phyloP scores from a whole-genome alignment of 2,888 invertebrate genomes.

The Limnephilus lunatus region DNA sequence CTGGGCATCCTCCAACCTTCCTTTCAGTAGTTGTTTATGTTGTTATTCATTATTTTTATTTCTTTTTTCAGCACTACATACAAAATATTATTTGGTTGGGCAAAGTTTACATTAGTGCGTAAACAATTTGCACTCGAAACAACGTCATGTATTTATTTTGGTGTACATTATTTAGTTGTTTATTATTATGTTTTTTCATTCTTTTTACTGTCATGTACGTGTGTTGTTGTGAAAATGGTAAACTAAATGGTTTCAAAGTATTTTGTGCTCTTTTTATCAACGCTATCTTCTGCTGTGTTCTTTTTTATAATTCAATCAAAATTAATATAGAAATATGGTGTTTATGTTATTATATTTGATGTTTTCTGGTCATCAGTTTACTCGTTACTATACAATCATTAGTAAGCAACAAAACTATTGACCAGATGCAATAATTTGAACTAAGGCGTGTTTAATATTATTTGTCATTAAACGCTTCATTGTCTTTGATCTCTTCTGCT shows the following conservation, averaged over 20 bases:
- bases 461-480: conserved; percentile 25
- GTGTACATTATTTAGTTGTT: conserved; percentile 40
- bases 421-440: not conserved
- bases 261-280: conserved; percentile 46
- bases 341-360: conserved; percentile 9
- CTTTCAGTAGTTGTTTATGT: conserved; percentile 70
- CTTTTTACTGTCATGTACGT: conserved; percentile 30
- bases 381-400: not conserved
- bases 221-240: conserved; percentile 41
- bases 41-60: conserved; percentile 63
- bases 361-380: conserved; percentile 33
- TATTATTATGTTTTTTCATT: conserved; percentile 50
- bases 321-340: not conserved
- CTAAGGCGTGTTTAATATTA: not conserved
- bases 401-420: not conserved
- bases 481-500: conserved; percentile 40
- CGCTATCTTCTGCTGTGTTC: conserved; percentile 30
- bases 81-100: conserved; percentile 54
- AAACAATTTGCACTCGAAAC: conserved; percentile 37
- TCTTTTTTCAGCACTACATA: conserved; percentile 66
- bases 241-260: conserved; percentile 63
- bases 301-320: conserved; percentile 10
- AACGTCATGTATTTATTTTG: conserved; percentile 45
- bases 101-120: conserved; percentile 53
- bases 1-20: conserved; percentile 79